phyloP scores from a whole-genome alignment of 2,888 invertebrate species.

The Idaea biselata region DNA sequence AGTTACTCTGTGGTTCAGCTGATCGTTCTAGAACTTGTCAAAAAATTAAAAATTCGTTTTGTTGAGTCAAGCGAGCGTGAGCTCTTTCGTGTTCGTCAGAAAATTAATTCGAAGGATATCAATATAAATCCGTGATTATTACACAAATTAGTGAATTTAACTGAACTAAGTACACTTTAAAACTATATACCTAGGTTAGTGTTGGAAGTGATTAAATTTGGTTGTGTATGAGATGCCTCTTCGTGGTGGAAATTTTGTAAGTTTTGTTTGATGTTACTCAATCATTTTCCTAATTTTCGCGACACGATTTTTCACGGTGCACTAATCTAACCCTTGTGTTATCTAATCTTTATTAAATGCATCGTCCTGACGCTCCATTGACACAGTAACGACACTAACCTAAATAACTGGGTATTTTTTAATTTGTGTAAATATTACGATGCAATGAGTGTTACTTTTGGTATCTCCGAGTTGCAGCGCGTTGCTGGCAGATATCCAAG shows the following conservation, averaged over 20 bases:
- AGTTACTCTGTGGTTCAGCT: conserved; percentile 14
- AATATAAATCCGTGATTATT: not conserved
- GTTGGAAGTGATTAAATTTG: conserved; percentile 14
- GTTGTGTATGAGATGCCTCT: conserved; percentile 69
- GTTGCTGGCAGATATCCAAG: conserved; percentile 69
- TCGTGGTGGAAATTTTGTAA: conserved; percentile 70
- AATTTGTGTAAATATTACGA: conserved; percentile 37
- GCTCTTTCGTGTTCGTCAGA: conserved; percentile 19
- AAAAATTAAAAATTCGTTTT: conserved; percentile 24
- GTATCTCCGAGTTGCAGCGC: conserved; percentile 59
- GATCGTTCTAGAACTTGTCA: conserved; percentile 61
- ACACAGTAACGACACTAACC: conserved; percentile 42
- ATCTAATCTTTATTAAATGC: conserved; percentile 37
- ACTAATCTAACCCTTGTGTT: conserved; percentile 37
- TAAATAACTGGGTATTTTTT: conserved; percentile 36
- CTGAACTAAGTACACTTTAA: not conserved
- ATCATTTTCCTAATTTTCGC: conserved; percentile 36
- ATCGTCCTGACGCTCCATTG: conserved; percentile 30
- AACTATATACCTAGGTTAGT: conserved; percentile 2
- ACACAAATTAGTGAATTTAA: conserved; percentile 5
- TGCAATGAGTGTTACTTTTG: conserved; percentile 68
- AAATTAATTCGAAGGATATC: conserved; percentile 12
- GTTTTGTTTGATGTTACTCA: conserved; percentile 39
- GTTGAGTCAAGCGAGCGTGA: conserved; percentile 33
- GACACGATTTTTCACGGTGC: conserved; percentile 34